Conservation (phyloP, 2,888 invertebrate genomes). For the Apoda limacodes region DNA sequence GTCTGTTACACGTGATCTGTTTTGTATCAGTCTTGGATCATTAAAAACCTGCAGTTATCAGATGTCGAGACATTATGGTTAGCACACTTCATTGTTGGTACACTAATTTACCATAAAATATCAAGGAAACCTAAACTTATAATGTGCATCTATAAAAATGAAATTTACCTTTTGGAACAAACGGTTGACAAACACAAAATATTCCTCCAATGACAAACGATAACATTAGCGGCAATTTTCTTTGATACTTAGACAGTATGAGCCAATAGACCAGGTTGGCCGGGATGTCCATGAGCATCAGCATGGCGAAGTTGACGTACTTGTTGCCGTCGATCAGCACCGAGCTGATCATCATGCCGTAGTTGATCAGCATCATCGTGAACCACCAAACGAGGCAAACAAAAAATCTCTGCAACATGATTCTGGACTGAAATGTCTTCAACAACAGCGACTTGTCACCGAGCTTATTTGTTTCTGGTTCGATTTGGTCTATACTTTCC, state of each 20-base stretch:
- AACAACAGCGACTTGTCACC: conserved; percentile 39
- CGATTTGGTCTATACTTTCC: conserved; percentile 38
- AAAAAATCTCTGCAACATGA: conserved; percentile 53
- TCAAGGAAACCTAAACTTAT: no score
- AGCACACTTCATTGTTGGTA: no score
- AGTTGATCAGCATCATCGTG: conserved; percentile 58
- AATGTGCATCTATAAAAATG: no score
- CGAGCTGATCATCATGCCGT: conserved; percentile 63
- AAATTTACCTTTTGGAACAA: conserved; percentile 44
- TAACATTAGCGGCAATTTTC: conserved; percentile 40
- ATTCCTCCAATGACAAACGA: conserved; percentile 52
- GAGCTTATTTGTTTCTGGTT: conserved; percentile 32
- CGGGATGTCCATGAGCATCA: conserved; percentile 58
- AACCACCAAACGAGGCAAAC: conserved; percentile 62
- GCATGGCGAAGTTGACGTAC: conserved; percentile 52
- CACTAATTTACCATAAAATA: no score
- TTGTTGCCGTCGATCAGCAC: conserved; percentile 58
- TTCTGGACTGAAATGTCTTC: conserved; percentile 49
- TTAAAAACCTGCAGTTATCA: no score
- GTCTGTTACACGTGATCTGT: no score
- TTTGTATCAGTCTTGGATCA: no score
- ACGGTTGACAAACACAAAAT: conserved; percentile 52
- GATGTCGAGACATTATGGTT: no score
- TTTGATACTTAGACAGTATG: conserved; percentile 45
- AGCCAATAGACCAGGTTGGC: conserved; percentile 57